Conservation (phyloP, 2,888 invertebrate genomes). For the Calephelis perditalis region DNA sequence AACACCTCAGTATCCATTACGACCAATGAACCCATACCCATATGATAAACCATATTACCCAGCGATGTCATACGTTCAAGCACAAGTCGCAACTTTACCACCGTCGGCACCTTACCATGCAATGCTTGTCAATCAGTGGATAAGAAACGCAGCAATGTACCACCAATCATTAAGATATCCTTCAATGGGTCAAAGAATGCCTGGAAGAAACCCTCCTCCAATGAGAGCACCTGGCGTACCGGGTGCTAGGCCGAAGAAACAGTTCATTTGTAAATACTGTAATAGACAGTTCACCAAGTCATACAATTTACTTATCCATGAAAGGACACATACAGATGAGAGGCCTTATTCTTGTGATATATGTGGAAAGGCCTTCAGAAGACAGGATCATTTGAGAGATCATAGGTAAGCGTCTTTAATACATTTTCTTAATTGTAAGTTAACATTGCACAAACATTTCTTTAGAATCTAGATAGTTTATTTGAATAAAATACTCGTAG, state of each 20-base stretch:
- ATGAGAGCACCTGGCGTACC: conserved; percentile 76
- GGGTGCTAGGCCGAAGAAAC: conserved; percentile 83
- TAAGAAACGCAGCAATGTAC: conserved; percentile 84
- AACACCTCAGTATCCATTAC: conserved; percentile 51
- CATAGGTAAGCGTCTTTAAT: conserved; percentile 81
- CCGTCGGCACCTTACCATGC: conserved; percentile 76
- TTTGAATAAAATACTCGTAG: no score
- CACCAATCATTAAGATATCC: conserved; percentile 77
- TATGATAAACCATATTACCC: conserved; percentile 66
- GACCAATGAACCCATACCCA: conserved; percentile 57
- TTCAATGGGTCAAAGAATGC: conserved; percentile 69
- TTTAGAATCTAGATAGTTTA: no score
- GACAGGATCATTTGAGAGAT: conserved; percentile 95
- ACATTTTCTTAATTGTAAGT: conserved; percentile 14
- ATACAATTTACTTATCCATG: conserved; percentile 98
- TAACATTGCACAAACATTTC: no score
- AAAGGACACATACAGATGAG: conserved; percentile 97
- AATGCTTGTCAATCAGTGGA: conserved; percentile 85
- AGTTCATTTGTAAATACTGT: conserved; percentile 99
- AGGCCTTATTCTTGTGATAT: conserved; percentile 97
- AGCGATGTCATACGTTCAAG: conserved; percentile 66
- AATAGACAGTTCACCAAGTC: conserved; percentile 98
- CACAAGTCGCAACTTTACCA: conserved; percentile 64
- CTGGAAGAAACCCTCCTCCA: conserved; percentile 73
- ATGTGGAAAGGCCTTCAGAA: conserved; percentile 95